A percentile compares a stretch with the other conserved stretches of the same genome.
phyloP scores from a whole-genome alignment of 2,797 vertebrate species.

The Pipistrellus pygmaeus region DNA sequence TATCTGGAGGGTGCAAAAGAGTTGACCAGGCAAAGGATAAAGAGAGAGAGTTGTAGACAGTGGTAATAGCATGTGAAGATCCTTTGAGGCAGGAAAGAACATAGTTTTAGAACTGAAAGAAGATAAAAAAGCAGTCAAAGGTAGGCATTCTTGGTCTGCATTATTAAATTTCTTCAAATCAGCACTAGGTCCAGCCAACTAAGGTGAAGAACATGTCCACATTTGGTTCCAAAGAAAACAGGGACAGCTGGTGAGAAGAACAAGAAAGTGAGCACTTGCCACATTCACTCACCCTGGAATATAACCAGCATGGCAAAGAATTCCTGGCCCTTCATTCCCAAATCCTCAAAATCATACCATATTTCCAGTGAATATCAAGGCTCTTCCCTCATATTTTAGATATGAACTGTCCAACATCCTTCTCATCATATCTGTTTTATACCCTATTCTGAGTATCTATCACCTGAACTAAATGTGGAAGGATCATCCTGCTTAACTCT shows the following conservation, averaged over 20 bases:
- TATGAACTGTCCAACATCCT: neutral
- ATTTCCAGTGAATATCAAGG: neutral
- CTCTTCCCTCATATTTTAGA: neutral
- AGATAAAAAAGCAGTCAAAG: neutral
- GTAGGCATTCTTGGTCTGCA: neutral
- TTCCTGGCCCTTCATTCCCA: neutral
- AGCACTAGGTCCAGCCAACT: neutral
- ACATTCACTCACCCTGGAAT: slow-evolving; percentile 31
- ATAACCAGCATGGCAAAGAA: neutral
- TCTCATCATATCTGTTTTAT: slow-evolving; percentile 5
- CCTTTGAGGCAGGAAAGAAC: neutral
- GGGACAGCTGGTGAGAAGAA: neutral
- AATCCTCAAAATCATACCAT: neutral
- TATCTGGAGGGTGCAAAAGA: neutral
- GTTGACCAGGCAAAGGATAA: neutral
- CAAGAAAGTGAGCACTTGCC: neutral
- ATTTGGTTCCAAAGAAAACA: neutral
- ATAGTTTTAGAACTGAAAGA: neutral
- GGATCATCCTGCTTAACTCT: neutral
- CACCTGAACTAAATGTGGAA: neutral
- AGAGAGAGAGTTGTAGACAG: neutral
- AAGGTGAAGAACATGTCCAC: neutral
- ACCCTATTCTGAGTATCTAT: neutral
- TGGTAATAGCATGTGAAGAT: neutral
- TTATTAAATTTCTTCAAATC: neutral